These are phyloP conservation scores for Oscheius sp. DNA, from an alignment of 2,888 invertebrate species.

Conservation along the genomic window DNA sequence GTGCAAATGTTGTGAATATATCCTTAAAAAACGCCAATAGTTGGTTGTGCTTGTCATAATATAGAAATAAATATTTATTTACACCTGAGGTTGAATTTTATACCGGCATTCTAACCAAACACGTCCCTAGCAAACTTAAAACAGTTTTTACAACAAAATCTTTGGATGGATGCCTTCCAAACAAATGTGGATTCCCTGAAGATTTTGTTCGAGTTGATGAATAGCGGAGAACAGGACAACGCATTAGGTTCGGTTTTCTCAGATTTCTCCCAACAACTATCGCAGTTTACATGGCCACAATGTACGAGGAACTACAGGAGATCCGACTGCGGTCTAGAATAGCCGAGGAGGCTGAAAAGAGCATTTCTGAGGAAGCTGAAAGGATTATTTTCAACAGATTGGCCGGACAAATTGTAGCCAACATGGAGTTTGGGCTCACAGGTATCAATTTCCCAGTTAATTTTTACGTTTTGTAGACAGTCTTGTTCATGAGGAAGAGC, in stretches of 20 bases:
- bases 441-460: not conserved
- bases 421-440: not conserved
- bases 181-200: conserved; percentile 14
- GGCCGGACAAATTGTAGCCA: not conserved
- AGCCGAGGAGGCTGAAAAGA: conserved; percentile 25
- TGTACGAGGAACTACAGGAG: conserved; percentile 29
- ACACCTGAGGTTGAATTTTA: not conserved
- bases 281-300: not conserved
- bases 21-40: conserved; percentile 2
- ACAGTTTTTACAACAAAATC: not conserved
- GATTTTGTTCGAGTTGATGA: conserved; percentile 13
- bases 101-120: conserved; percentile 5
- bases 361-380: conserved; percentile 22
- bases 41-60: conserved; percentile 31
- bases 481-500: too few species aligned
- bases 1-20: not conserved
- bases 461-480: too few species aligned
- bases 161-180: conserved; percentile 20
- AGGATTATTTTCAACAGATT: conserved; percentile 19
- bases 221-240: conserved; percentile 16
- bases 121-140: not conserved
- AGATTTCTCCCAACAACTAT: not conserved
- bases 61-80: conserved; percentile 5
- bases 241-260: conserved; percentile 9
- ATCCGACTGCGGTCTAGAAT: conserved; percentile 6